A percentile compares a stretch with the other conserved stretches of the same genome.
Evolutionary conservation across 2,113 vertebrate species (phyloP).

Genomic region (Corythoichthys intestinalis): DNA sequence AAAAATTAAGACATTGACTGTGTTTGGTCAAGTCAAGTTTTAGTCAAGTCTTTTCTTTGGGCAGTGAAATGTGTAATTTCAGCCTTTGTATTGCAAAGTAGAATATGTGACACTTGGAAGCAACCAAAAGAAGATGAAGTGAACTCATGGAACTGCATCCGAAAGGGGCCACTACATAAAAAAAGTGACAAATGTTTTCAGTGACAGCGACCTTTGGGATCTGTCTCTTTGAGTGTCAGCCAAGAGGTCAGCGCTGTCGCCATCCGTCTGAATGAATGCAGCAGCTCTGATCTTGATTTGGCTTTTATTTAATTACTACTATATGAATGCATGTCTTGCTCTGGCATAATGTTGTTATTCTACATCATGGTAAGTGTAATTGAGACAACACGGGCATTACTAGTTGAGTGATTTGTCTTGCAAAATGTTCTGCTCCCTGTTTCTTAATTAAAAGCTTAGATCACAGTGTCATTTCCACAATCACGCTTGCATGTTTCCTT

Average conservation of each 20-base stretch:
- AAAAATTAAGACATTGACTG: neutral
- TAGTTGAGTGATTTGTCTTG: constrained; percentile 57
- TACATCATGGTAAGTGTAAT: constrained; percentile 67
- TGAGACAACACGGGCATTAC: constrained; percentile 67
- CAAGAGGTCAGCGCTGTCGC: constrained; percentile 35
- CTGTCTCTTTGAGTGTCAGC: constrained; percentile 51
- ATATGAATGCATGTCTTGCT: constrained; percentile 69
- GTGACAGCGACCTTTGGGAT: constrained; percentile 40
- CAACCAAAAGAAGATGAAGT: neutral
- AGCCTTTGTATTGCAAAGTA: neutral
- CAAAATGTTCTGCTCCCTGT: constrained; percentile 40
- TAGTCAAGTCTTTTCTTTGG: neutral
- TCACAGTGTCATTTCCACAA: constrained; percentile 39
- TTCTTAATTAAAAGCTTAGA: constrained; percentile 67
- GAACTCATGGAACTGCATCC: neutral
- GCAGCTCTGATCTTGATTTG: constrained; percentile 59
- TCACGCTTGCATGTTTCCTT: constrained; percentile 41
- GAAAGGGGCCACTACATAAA: neutral
- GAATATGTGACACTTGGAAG: neutral
- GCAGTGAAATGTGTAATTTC: neutral
- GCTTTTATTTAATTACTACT: constrained; percentile 66
- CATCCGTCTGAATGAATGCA: constrained; percentile 53
- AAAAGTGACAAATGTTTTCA: constrained; percentile 27
- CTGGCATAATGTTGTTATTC: constrained; percentile 70
- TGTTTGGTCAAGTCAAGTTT: neutral